A percentile compares a stretch with the other conserved stretches of the same genome.
Evolutionary conservation across 1,140 invertebrate genomes (phyloP).

Genomic region (Ladona fulva): DNA sequence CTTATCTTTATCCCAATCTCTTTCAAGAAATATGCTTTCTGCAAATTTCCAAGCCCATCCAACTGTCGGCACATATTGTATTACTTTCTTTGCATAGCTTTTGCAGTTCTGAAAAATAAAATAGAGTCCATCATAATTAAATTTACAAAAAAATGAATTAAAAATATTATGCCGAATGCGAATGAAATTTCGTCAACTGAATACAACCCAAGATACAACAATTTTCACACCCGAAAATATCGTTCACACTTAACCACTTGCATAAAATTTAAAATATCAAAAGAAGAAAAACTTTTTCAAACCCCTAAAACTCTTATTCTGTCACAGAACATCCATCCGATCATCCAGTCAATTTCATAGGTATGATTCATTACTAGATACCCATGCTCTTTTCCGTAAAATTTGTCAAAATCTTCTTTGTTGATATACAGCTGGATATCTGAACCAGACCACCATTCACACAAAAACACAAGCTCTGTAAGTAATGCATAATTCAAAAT

Average conservation of each 20-base stretch:
- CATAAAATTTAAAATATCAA: too few species aligned
- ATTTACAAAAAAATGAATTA: not conserved
- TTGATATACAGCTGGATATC: constrained; percentile 66
- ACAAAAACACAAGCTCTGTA: constrained; percentile 82
- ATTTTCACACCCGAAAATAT: too few species aligned
- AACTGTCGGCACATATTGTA: constrained; percentile 84
- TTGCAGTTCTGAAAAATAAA: constrained; percentile 71
- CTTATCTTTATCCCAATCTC: constrained; percentile 84
- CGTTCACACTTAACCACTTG: too few species aligned
- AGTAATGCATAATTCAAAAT: constrained; percentile 29
- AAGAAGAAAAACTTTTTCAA: constrained; percentile 33
- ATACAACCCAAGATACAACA: not conserved
- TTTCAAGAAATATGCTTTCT: constrained; percentile 85
- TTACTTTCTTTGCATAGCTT: constrained; percentile 87
- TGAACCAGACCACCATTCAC: constrained; percentile 85
- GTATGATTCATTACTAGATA: constrained; percentile 90
- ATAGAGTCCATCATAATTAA: constrained; percentile 14
- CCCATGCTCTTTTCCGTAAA: constrained; percentile 79
- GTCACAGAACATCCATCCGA: constrained; percentile 80
- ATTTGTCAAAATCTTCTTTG: constrained; percentile 65
- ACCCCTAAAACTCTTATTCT: constrained; percentile 66
- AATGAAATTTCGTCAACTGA: not conserved
- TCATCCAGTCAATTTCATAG: constrained; percentile 92
- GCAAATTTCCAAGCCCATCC: constrained; percentile 94
- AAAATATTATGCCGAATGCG: not conserved